Conservation (phyloP, 2,797 vertebrate species). For the Centropyge bicolor region DNA sequence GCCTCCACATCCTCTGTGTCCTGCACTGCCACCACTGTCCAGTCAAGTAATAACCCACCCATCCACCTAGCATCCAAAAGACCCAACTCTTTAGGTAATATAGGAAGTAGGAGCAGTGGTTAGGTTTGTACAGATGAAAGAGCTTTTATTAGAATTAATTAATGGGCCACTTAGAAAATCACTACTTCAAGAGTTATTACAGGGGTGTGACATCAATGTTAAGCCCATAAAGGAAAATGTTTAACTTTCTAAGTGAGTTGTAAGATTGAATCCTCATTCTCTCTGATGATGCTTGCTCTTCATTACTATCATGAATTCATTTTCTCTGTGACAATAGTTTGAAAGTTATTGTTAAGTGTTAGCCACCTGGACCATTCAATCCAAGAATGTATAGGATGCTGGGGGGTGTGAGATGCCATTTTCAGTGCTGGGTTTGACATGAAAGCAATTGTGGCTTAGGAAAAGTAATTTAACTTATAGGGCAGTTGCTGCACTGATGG, state of each 20-base stretch:
- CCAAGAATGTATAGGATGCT: background rate
- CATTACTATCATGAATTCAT: background rate
- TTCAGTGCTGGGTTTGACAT: background rate
- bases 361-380: background rate
- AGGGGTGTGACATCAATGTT: background rate
- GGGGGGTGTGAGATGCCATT: background rate
- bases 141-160: background rate
- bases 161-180: background rate
- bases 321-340: background rate
- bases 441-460: background rate
- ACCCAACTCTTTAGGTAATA: constrained; percentile 91
- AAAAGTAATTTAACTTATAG: background rate
- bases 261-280: background rate
- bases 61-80: constrained; percentile 93
- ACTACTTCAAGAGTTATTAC: background rate
- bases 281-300: background rate
- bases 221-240: background rate
- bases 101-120: constrained; percentile 57
- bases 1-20: constrained; percentile 95
- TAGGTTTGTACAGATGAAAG: constrained; percentile 59
- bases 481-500: background rate
- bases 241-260: background rate
- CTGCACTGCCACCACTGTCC: constrained; percentile 97
- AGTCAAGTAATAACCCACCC: constrained; percentile 91
- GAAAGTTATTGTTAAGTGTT: background rate